Conservation (phyloP, 1,140 invertebrate genomes). For the Acromyrmex heyeri region DNA sequence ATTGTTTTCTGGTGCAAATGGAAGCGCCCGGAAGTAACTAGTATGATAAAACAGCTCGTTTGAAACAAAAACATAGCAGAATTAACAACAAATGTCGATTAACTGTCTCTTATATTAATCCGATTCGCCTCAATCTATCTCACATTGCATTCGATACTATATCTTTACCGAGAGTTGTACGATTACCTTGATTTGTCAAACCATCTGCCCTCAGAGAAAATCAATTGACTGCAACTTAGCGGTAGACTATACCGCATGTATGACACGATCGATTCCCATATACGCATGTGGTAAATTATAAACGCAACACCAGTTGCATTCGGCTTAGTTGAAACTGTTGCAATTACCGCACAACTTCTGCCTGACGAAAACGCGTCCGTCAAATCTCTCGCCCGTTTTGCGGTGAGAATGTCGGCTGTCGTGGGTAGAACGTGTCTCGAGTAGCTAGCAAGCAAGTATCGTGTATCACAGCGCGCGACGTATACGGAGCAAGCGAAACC, state of each 20-base stretch:
- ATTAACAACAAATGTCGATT: too few relatives aligned
- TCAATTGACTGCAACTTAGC: slow-evolving; percentile 57
- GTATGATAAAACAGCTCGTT: too few relatives aligned
- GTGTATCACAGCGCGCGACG: slow-evolving; percentile 71
- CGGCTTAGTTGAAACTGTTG: slow-evolving; percentile 53
- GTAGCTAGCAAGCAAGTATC: slow-evolving; percentile 73
- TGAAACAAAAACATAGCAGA: too few relatives aligned
- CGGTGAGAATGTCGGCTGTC: slow-evolving; percentile 60
- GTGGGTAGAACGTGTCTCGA: slow-evolving; percentile 70
- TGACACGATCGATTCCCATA: slow-evolving; percentile 44
- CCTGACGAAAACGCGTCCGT: slow-evolving; percentile 67
- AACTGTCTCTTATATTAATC: too few relatives aligned
- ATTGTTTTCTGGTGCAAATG: too few relatives aligned
- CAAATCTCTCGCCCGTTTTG: slow-evolving; percentile 64
- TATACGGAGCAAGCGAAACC: slow-evolving; percentile 53
- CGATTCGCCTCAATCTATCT: background rate
- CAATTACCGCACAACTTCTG: slow-evolving; percentile 60
- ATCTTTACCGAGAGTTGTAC: background rate
- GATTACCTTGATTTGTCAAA: slow-evolving; percentile 22
- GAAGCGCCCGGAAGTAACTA: too few relatives aligned
- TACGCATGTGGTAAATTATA: slow-evolving; percentile 51
- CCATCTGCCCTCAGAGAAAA: slow-evolving; percentile 21
- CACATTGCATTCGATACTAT: background rate
- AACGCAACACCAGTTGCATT: slow-evolving; percentile 71
- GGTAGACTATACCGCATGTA: slow-evolving; percentile 31